phyloP scores from a whole-genome alignment of 1,140 invertebrate species.

The Subanguina moxae region DNA sequence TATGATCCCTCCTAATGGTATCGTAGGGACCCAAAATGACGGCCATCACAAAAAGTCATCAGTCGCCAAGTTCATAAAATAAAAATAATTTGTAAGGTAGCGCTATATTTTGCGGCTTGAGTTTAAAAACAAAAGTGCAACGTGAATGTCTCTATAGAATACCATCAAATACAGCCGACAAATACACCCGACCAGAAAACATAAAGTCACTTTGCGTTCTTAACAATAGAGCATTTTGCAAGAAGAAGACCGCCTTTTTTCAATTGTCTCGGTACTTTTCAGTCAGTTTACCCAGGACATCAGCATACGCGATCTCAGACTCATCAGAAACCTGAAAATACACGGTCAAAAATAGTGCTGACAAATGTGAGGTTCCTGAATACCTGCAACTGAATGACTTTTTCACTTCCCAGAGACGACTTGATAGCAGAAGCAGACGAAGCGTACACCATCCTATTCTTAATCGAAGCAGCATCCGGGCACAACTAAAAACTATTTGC shows the following conservation, averaged over 20 bases:
- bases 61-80: no score
- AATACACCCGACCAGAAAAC: no score
- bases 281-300: conserved; percentile 50
- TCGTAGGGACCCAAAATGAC: no score
- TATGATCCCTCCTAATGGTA: no score
- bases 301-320: conserved; percentile 55
- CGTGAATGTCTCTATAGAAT: no score
- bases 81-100: no score
- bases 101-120: no score
- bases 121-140: no score
- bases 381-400: conserved; percentile 59
- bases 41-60: no score
- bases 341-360: not conserved
- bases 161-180: no score
- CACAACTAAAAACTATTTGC: conserved; percentile 45
- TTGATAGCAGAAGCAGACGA: conserved; percentile 60
- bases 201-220: no score
- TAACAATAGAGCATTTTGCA: not conserved
- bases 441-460: conserved; percentile 61
- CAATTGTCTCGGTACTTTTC: conserved; percentile 57
- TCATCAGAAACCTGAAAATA: conserved; percentile 57
- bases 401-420: conserved; percentile 57
- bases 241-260: not conserved
- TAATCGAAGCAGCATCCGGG: conserved; percentile 60
- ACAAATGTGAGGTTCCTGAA: not conserved